Evolutionary conservation across 1,140 invertebrate species (phyloP).

Genomic region (Drosophila pallidifrons): DNA sequence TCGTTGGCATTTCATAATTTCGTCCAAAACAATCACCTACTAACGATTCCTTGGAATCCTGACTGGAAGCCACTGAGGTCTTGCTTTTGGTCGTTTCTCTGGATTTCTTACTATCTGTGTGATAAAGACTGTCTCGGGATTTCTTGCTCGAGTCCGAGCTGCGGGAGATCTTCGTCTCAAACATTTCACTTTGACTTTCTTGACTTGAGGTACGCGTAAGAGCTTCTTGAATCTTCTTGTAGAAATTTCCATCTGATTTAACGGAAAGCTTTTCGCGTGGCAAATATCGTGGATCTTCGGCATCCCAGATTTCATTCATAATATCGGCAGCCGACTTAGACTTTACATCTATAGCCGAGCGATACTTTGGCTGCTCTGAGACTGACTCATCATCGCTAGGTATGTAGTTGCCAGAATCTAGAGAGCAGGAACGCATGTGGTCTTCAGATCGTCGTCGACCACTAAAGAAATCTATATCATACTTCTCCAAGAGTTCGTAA

Average conservation of each 20-base stretch:
- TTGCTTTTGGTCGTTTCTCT: conserved; percentile 87
- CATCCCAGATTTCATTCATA: conserved; percentile 87
- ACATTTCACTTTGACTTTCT: conserved; percentile 89
- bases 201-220: conserved; percentile 88
- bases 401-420: conserved; percentile 89
- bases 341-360: conserved; percentile 85
- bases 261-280: conserved; percentile 89
- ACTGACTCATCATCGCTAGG: conserved; percentile 88
- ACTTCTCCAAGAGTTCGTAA: conserved; percentile 93
- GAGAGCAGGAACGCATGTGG: conserved; percentile 88
- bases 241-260: conserved; percentile 89
- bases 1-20: conserved; percentile 84
- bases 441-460: conserved; percentile 78
- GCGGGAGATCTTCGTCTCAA: conserved; percentile 88
- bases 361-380: conserved; percentile 86
- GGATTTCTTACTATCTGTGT: conserved; percentile 88
- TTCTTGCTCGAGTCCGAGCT: conserved; percentile 88
- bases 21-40: conserved; percentile 76
- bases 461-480: conserved; percentile 88
- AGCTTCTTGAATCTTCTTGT: conserved; percentile 88
- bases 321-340: conserved; percentile 87
- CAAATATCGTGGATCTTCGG: conserved; percentile 89
- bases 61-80: conserved; percentile 88
- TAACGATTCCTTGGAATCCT: conserved; percentile 87
- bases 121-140: conserved; percentile 87